Conservation (phyloP, 2,113 vertebrate species). For the Trogon surrucura region DNA sequence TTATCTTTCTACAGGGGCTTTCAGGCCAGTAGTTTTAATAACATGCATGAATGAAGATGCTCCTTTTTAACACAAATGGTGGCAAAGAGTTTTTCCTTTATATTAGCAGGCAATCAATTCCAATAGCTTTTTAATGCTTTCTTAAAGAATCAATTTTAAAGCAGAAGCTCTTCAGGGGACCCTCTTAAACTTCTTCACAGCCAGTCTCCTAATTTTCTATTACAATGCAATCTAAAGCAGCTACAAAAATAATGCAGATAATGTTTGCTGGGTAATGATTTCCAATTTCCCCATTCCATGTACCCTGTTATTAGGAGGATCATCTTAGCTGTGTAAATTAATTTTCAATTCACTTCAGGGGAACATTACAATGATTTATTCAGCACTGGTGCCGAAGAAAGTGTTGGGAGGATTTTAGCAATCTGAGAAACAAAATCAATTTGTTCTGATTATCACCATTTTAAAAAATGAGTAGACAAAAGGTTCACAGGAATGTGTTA, state of each 20-base stretch:
- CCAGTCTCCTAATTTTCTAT: constrained; percentile 83
- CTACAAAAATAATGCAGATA: constrained; percentile 90
- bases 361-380: constrained; percentile 92
- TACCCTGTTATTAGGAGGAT: constrained; percentile 90
- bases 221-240: constrained; percentile 83
- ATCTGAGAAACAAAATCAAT: constrained; percentile 86
- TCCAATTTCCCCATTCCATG: constrained; percentile 87
- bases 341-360: constrained; percentile 93
- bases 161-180: constrained; percentile 83
- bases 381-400: constrained; percentile 78
- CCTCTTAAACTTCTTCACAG: constrained; percentile 82
- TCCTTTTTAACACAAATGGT: constrained; percentile 85
- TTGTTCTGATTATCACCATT: constrained; percentile 77
- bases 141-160: constrained; percentile 86
- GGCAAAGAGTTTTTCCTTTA: constrained; percentile 82
- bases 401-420: constrained; percentile 79
- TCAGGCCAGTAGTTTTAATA: constrained; percentile 91
- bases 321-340: constrained; percentile 89
- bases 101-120: constrained; percentile 91
- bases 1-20: constrained; percentile 85
- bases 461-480: constrained; percentile 52
- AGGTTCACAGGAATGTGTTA: neutral
- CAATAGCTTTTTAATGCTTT: constrained; percentile 90
- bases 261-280: constrained; percentile 93
- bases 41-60: constrained; percentile 89